Base-by-base conservation (phyloP, 2,797 vertebrate species). In the Poecilia gillii region DNA sequence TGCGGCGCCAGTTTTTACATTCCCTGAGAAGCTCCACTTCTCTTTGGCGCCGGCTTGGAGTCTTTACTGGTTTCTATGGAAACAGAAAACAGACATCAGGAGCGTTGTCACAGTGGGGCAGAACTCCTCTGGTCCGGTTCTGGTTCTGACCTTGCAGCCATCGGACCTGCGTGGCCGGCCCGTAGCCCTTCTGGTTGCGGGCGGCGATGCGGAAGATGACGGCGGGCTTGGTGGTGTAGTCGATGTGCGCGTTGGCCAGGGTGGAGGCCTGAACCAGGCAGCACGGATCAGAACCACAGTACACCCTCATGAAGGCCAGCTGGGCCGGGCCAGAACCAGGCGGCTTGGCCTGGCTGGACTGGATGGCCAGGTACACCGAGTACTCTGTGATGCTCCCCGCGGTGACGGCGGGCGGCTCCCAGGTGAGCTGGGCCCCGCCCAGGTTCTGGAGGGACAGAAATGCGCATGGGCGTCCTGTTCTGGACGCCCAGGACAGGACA, bases 151-250 rank as follows among this genome's bases (percentile, higher is more conserved):
- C 98, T 95, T 99, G 98, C 74, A 98, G 93, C 98, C 98, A 99
- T 97, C 97, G 97, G 43, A 99, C 98, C 96, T 98, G 98, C 0
- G 98, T 98, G 89, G 98, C 98, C 0, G 98, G 98, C 47, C 98
- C 98, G 0, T 99, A 99, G 87, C 98, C 98, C 92, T 99, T 99
- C 91, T 98, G 97, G 0, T 99, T 99, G 88, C 97, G 98, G 28
- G 98, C 98, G 0, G 98, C 98, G 9, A 99, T 99, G 86, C 98
- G 97, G 94, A 99, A 99, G 92, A 99, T 99, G 92, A 99, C 99
- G 89, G 98, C 98, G 0, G 98, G 97, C 93, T 99, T 99, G 91
- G 98, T 99, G 94, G 97, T 98, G 90, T 97, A 97, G 95, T 99
- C 98, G 0, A 99, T 98, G 95, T 99, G 98, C 59, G 98, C 98